Percentiles rank a stretch among this genome's conserved stretches.
Conservation (phyloP, 1,140 invertebrate genomes). For the Drosophila baimaii region DNA sequence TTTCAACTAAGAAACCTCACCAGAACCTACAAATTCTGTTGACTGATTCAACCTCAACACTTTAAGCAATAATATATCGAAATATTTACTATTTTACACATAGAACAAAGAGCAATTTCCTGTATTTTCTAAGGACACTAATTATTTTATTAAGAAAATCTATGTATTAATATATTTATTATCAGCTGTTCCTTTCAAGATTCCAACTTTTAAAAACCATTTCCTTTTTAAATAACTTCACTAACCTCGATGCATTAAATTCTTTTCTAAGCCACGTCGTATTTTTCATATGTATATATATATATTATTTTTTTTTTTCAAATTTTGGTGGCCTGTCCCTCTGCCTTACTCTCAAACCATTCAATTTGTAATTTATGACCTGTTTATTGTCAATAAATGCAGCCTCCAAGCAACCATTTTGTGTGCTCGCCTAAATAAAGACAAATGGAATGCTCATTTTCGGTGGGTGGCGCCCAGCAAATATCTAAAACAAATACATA, state of each 20-base stretch:
- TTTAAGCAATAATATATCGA: too few species aligned
- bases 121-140: too few species aligned
- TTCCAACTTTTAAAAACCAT: not conserved
- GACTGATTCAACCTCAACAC: too few species aligned
- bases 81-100: too few species aligned
- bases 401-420: conserved; percentile 78
- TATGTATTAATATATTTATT: not conserved
- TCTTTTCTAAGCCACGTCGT: not conserved
- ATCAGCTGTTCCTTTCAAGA: not conserved
- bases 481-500: conserved; percentile 54
- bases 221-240: not conserved
- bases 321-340: conserved; percentile 1
- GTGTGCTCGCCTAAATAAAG: conserved; percentile 72
- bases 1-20: too few species aligned
- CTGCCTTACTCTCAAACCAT: conserved; percentile 9
- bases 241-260: not conserved
- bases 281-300: conserved; percentile 1
- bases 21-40: too few species aligned
- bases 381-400: conserved; percentile 82
- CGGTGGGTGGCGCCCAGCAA: conserved; percentile 47
- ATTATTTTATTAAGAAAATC: not conserved
- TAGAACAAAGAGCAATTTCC: too few species aligned
- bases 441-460: conserved; percentile 76
- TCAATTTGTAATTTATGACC: conserved; percentile 71
- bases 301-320: conserved; percentile 23